phyloP scores from a whole-genome alignment of 2,113 vertebrate species.

The Sinocyclocheilus grahami region DNA sequence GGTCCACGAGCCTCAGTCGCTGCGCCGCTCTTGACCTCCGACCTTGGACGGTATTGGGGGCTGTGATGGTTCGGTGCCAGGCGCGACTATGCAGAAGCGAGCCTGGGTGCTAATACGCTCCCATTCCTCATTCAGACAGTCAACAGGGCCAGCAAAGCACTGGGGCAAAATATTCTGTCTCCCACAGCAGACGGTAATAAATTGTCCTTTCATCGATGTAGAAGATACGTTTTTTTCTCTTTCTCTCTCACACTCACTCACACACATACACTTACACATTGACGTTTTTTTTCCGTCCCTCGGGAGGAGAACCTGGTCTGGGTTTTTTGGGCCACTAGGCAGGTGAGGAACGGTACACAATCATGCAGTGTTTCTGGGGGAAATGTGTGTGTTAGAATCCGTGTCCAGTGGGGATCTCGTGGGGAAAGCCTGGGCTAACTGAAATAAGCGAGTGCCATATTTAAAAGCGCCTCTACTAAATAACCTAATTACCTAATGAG shows the following conservation, averaged over 20 bases:
- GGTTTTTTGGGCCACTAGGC: conserved; percentile 55
- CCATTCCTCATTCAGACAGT: conserved; percentile 90
- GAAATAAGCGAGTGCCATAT: conserved; percentile 48
- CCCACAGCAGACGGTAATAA: conserved; percentile 89
- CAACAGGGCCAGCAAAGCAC: conserved; percentile 81
- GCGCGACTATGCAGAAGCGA: conserved; percentile 47
- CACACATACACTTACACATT: conserved; percentile 12
- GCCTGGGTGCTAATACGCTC: conserved; percentile 80
- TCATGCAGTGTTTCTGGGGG: conserved; percentile 9
- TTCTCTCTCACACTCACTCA: conserved; percentile 35
- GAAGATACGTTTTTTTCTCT: conserved; percentile 83
- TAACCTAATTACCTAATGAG: conserved; percentile 38
- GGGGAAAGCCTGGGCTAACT: conserved; percentile 30
- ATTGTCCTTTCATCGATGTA: conserved; percentile 88
- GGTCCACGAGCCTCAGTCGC: conserved; percentile 54
- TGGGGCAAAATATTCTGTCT: conserved; percentile 89
- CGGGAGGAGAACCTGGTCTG: conserved; percentile 75
- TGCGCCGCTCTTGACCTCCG: conserved; percentile 68
- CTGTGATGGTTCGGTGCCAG: conserved; percentile 75
- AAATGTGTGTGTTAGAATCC: not conserved
- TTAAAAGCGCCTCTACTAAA: conserved; percentile 40
- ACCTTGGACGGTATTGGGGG: conserved; percentile 65
- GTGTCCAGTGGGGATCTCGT: conserved; percentile 19
- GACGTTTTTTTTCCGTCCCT: conserved; percentile 38
- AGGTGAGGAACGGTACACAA: conserved; percentile 21